These are phyloP conservation scores for Acipenser oxyrinchus DNA, from an alignment of 2,797 vertebrate genomes.

Conservation along the genomic window DNA sequence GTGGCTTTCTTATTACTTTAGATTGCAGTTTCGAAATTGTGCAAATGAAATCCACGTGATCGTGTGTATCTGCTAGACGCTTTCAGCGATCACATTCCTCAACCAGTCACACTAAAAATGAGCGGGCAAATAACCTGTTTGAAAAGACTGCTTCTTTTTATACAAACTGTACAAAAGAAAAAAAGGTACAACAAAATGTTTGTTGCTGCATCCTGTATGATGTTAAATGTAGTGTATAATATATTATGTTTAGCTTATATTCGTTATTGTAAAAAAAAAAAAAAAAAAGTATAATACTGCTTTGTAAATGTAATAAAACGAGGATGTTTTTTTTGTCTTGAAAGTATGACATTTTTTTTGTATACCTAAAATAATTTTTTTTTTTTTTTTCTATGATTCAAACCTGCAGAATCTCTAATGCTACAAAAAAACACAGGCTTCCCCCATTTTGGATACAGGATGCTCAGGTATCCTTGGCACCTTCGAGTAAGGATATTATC, in stretches of 20 bases:
- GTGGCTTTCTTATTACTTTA: no score
- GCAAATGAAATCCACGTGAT: no score
- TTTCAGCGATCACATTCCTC: background rate
- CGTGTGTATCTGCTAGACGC: background rate
- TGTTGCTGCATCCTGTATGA: conserved; percentile 38
- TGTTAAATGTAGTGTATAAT: conserved; percentile 41
- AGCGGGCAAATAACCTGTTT: no score
- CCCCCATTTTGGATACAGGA: no score
- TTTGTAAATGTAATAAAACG: conserved; percentile 51
- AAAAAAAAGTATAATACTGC: conserved; percentile 42
- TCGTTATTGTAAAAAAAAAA: conserved; percentile 14
- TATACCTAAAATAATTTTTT: conserved; percentile 4
- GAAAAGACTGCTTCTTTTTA: background rate
- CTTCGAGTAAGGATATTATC: no score
- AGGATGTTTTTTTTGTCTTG: conserved; percentile 32
- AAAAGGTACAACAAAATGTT: conserved; percentile 5
- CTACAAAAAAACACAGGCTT: no score
- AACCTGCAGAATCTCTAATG: no score
- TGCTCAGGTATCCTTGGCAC: no score
- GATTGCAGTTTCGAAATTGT: no score
- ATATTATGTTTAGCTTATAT: conserved; percentile 33
- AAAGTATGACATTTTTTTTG: conserved; percentile 6
- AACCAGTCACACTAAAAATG: background rate
- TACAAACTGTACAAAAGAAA: background rate
- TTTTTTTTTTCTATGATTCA: no score